Percentiles rank a stretch among this genome's conserved stretches.
Evolutionary conservation across 92 coral and sea anemone species (phyloP).

Genomic region (Heliopora coerulea): DNA sequence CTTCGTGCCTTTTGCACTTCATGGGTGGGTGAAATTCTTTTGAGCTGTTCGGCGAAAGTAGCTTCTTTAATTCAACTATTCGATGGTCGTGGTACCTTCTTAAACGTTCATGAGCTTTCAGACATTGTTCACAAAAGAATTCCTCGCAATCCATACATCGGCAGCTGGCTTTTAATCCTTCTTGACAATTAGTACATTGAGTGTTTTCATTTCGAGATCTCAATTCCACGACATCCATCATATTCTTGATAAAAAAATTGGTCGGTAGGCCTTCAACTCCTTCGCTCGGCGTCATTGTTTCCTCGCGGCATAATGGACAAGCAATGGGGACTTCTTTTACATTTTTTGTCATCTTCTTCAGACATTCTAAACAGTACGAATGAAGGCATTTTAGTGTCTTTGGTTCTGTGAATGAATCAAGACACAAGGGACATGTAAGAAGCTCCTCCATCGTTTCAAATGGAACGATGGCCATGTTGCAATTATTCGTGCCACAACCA

Average conservation of each 20-base stretch:
- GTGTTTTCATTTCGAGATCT: conserved; percentile 17
- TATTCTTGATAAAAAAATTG: conserved; percentile 35
- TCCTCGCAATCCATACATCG: conserved; percentile 33
- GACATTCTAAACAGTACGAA: conserved; percentile 26
- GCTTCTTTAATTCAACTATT: conserved; percentile 15
- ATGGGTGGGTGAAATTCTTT: conserved; percentile 36
- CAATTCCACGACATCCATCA: conserved; percentile 31
- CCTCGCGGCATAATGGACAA: conserved; percentile 38
- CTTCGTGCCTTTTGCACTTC: conserved; percentile 11
- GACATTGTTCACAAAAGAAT: conserved; percentile 23
- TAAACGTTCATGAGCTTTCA: conserved; percentile 11
- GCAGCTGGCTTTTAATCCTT: conserved; percentile 14
- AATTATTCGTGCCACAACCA: not conserved
- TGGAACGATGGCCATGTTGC: conserved; percentile 24
- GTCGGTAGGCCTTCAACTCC: conserved; percentile 34
- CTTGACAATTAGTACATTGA: conserved; percentile 30
- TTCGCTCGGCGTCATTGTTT: not conserved
- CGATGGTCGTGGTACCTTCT: conserved; percentile 12
- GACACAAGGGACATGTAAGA: conserved; percentile 28
- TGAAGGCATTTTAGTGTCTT: conserved; percentile 38
- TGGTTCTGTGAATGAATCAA: conserved; percentile 27
- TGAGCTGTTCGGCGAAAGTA: conserved; percentile 9
- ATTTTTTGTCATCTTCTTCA: conserved; percentile 12
- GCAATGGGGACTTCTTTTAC: not conserved
- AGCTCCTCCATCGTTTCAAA: conserved; percentile 11